Percentiles rank a stretch among this genome's conserved stretches.
Conservation (phyloP, 64 coral and sea anemone genomes). For the Porites lutea region DNA sequence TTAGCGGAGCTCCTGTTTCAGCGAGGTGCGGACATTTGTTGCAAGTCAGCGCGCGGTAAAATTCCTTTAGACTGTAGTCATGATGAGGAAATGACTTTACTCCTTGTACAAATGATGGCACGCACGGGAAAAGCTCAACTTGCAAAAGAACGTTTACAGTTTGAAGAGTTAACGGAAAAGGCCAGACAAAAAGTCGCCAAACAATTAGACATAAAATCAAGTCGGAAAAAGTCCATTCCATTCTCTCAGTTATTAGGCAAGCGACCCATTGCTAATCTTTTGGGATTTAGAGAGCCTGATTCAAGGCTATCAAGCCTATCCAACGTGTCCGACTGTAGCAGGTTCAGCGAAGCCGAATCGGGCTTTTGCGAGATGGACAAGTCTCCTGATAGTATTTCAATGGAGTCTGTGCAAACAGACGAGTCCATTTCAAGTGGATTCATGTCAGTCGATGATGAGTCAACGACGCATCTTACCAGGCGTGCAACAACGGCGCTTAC, state of each 20-base stretch:
- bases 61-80: slow-evolving; percentile 75
- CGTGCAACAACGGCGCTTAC: slow-evolving; percentile 67
- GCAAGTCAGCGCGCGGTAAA: slow-evolving; percentile 29
- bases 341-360: slow-evolving; percentile 60
- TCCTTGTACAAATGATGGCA: slow-evolving; percentile 80
- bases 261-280: slow-evolving; percentile 33
- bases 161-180: slow-evolving; percentile 60
- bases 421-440: slow-evolving; percentile 15
- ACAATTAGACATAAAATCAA: slow-evolving; percentile 27
- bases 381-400: slow-evolving; percentile 1
- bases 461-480: slow-evolving; percentile 28
- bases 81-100: slow-evolving; percentile 65
- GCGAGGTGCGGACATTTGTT: slow-evolving; percentile 60
- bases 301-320: slow-evolving; percentile 64
- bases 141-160: slow-evolving; percentile 68
- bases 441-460: slow-evolving; percentile 31
- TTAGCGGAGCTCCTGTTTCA: slow-evolving; percentile 80
- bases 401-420: slow-evolving; percentile 57
- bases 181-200: slow-evolving; percentile 61
- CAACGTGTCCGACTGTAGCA: slow-evolving; percentile 67
- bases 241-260: slow-evolving; percentile 57
- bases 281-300: slow-evolving; percentile 44
- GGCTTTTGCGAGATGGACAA: slow-evolving; percentile 75
- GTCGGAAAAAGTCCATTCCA: slow-evolving; percentile 28
- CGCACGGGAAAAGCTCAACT: slow-evolving; percentile 66